A percentile compares a stretch with the other conserved stretches of the same genome.
These are phyloP conservation scores for Hemichromis elongatus DNA, from an alignment of 2,113 vertebrate species.

Conservation along the genomic window DNA sequence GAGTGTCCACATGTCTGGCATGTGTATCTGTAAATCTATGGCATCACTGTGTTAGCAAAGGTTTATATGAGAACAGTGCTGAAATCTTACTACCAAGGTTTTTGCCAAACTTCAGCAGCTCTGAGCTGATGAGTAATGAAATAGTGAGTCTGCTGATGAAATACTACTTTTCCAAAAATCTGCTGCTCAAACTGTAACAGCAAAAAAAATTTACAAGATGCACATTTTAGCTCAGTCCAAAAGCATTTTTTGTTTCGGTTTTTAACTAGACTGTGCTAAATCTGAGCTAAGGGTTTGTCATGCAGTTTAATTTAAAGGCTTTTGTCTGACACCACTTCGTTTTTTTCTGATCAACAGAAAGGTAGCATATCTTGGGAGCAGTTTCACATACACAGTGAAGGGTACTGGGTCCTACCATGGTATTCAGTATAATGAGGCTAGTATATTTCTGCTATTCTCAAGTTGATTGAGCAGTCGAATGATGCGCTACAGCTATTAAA, in stretches of 20 bases:
- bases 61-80: background rate
- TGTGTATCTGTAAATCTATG: background rate
- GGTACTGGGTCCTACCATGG: background rate
- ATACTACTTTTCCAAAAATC: slow-evolving; percentile 9
- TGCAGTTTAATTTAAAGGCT: slow-evolving; percentile 7
- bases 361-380: background rate
- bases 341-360: background rate
- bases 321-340: background rate
- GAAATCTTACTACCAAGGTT: background rate
- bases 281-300: background rate
- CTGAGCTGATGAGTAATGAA: slow-evolving; percentile 32
- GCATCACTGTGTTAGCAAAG: background rate
- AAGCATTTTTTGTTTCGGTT: background rate
- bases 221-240: background rate
- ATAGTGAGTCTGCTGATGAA: slow-evolving; percentile 22
- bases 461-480: background rate
- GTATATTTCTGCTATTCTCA: background rate
- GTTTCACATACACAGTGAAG: background rate
- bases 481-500: background rate
- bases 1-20: background rate
- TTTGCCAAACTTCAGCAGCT: background rate
- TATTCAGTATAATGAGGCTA: background rate
- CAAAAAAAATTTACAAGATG: background rate
- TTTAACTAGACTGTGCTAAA: background rate
- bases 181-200: slow-evolving; percentile 10